Base-by-base conservation (phyloP, 1,140 invertebrate species). In the Spodoptera litura region DNA sequence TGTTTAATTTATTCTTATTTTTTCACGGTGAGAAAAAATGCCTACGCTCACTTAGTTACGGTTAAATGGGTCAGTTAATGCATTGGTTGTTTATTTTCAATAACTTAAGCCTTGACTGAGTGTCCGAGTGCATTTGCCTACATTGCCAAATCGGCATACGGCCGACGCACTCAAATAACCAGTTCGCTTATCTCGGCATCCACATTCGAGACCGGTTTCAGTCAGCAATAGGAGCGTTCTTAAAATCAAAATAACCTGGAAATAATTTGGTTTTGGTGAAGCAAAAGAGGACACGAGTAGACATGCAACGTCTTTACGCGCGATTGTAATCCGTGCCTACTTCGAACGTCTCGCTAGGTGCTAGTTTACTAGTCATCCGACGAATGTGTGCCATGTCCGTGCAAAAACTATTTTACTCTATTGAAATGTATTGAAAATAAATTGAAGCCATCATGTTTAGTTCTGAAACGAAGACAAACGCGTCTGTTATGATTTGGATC, bases 141-240 rank as follows among this genome's bases (percentile, higher is more conserved):
- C 78, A 81, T 83, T 85, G 84, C 82, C 81, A 82, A 85, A 83
- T 81, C 77, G 70, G 49, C 56, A 70, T 51, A 75, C 80, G 82
- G 74, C 25, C 78, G 76, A 68, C 80, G 77, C 76, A 82, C 79
- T 78, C 64, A 51, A 74, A 35, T 80, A 87, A 85, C 83, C 73
- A 77, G 83, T 84, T 84, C 61, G 79, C 78, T 81, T 85, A 82
- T 85, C 85, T 83, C 79, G 74, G 75, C 80, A 81, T 83, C 79
- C 79, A 73, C 80, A 27, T 38, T 78, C 73, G 38, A 72, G 78
- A 87, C 85, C 85, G 85, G 85, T 85, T 82, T 35, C 59, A 77
- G 70, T 38, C 80, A 75, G 66, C 75, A 82, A 80, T 83, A 78
- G 78, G 53, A 58, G 59, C 77, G 61, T 68, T 73, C 78, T 76